Base-by-base conservation (phyloP, 2,888 invertebrate species). In the Eupithecia dodoneata region DNA sequence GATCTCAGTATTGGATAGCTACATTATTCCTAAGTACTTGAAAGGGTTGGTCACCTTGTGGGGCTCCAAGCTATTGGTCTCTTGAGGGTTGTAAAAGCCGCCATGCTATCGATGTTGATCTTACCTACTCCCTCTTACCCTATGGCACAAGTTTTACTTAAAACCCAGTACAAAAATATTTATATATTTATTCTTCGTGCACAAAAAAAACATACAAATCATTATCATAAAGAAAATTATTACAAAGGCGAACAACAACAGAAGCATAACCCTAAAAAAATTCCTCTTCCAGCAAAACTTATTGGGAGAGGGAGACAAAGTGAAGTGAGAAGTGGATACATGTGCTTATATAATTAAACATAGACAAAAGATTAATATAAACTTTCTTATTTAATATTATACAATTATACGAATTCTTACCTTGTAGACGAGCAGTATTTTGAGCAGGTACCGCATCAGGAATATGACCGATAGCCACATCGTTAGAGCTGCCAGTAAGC, bases 361-460 rank as follows among this genome's bases (percentile, higher is more conserved):
- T 30, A 30, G 30, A 30, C 30, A 30, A 30, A 30, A 30, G 30
- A 30, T 30, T 30, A 30, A 30, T 30, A 30, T 30, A 30, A 30
- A 30, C 30, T 30, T 30, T 30, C 30, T 30, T 30, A 30, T 30
- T 30, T 30, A 30, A 30, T 30, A 30, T 30, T 30, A 30, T 30
- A 30, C 30, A 66, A 15, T 15, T 15, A 67, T 41, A 10, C 45
- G 15, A 44, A 44, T n/a, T 55, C 12, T 87, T 90, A 94, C 95
- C 94, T 99, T 99, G 96, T 99, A 99, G 95, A 98, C 97, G 75
- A 99, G 97, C 76, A 99, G 95, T 70, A 98, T 87, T 93, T 99
- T 99, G 74, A 99, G 96, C 47, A 97, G 96, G 87, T 99, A 99
- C 80, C 99, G 97, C 93, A 99, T 96, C 59, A 97, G 94, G 88